Evolutionary conservation across 92 coral and sea anemone species (phyloP), one percentile per base, ranked within the genome.

Genomic region (Desmophyllum pertusum): DNA sequence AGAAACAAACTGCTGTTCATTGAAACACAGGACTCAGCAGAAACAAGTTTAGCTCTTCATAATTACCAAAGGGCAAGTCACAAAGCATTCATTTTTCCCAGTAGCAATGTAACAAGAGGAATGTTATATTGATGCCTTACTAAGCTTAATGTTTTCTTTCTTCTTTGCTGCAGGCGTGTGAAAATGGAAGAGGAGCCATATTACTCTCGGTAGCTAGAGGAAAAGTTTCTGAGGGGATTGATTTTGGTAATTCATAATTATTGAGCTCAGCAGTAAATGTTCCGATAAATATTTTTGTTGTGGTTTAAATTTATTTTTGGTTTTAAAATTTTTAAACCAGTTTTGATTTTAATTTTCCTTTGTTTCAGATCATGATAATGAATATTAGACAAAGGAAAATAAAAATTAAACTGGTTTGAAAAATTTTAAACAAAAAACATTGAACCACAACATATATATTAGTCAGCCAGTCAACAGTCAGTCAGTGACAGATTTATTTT

Each of bases 141-240:
- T 21, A 11, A 59, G n/a, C 6, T 9, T 29, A 7, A 36, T 10
- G 45, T 72, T 41, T 57, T 27, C 13, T 15, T 50, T 21, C 51
- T 51, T 55, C 53, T 41, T 52, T 43, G 50, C 27, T 33, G 13
- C 83, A 95, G 98, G 99, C 99, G 30, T 96, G 99, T 83, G 99
- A 96, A 67, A 96, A 96, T 85, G 99, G 99, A n/a, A 83, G 99
- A 55, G 99, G 99, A 2, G 99, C 99, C 17, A 96, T 96, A 61
- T 64, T 96, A 75, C 77, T 96, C 29, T 96, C 99, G 8, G 99
- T 96, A 17, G 99, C 99, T 51, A 86, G 99, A 43, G 99, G 99
- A 51, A 96, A 96, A 81, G 99, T 96, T 27, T 96, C 99, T 0
- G 99, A 96, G 66, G 99, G 99, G 40, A 95, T 96, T 73, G 99